Conservation (phyloP, 2,113 vertebrate species). For the Pandion haliaetus region DNA sequence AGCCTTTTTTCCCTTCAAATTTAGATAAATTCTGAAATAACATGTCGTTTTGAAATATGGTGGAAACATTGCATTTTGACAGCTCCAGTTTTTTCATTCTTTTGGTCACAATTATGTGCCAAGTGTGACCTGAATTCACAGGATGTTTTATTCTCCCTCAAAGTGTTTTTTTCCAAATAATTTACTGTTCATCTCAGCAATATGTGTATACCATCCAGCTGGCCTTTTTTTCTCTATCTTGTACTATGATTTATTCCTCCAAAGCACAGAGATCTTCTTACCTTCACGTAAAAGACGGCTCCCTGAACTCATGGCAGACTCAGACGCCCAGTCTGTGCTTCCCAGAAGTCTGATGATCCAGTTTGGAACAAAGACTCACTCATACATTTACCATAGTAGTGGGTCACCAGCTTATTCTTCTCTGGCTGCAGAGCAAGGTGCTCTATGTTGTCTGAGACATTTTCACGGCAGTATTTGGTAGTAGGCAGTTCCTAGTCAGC, state of each 20-base stretch:
- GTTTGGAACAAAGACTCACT: neutral
- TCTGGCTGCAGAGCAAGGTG: neutral
- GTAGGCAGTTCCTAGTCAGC: neutral
- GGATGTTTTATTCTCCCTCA: neutral
- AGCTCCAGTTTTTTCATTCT: constrained; percentile 9
- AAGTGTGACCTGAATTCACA: constrained; percentile 5
- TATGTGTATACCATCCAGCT: neutral
- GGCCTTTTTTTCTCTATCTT: neutral
- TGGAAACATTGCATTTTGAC: constrained; percentile 19
- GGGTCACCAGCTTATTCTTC: neutral
- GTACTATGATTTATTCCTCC: neutral
- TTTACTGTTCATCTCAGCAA: neutral
- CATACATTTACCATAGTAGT: neutral
- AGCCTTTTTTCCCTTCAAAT: neutral
- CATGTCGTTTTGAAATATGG: constrained; percentile 19
- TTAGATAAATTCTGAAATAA: constrained; percentile 31
- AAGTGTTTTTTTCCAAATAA: neutral
- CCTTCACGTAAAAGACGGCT: neutral
- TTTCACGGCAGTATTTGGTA: neutral
- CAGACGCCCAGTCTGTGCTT: neutral
- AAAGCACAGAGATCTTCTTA: neutral
- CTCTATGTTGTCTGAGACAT: neutral
- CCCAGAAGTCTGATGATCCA: neutral
- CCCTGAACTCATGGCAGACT: neutral
- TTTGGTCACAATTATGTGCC: constrained; percentile 14